Conservation (phyloP, 2,797 vertebrate genomes). For the Nyctalus aviator region DNA sequence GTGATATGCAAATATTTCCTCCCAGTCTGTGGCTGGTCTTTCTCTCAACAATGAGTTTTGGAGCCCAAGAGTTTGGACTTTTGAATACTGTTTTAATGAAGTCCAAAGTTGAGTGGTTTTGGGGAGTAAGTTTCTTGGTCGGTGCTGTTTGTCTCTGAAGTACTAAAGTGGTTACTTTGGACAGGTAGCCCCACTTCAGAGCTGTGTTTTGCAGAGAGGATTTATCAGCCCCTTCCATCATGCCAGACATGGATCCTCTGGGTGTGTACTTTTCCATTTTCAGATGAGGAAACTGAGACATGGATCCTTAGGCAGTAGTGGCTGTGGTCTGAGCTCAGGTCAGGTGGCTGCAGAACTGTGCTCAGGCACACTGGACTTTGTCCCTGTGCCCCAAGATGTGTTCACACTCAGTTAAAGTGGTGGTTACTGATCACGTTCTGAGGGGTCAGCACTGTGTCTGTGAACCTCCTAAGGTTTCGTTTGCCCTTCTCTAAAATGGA, state of each 20-base stretch:
- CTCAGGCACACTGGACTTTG: background rate
- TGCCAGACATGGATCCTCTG: background rate
- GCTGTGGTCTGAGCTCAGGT: background rate
- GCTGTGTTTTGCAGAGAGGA: background rate
- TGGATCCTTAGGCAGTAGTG: background rate
- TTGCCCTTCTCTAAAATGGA: background rate
- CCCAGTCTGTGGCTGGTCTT: background rate
- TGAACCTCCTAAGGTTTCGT: background rate
- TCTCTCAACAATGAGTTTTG: background rate
- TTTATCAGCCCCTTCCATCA: background rate
- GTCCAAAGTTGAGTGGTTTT: background rate
- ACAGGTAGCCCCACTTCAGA: background rate
- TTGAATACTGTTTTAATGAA: background rate
- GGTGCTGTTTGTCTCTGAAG: background rate
- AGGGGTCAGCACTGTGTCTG: background rate
- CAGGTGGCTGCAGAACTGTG: too few species aligned
- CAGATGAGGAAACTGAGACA: background rate
- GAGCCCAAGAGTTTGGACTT: background rate
- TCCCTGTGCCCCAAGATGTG: background rate
- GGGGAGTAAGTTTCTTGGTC: rapidly evolving
- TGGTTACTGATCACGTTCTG: background rate
- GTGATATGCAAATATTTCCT: background rate
- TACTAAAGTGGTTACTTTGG: background rate
- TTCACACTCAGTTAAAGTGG: background rate
- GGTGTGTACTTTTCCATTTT: background rate